Base-by-base conservation (phyloP, 2,888 invertebrate species). In the Xestobium rufovillosum region DNA sequence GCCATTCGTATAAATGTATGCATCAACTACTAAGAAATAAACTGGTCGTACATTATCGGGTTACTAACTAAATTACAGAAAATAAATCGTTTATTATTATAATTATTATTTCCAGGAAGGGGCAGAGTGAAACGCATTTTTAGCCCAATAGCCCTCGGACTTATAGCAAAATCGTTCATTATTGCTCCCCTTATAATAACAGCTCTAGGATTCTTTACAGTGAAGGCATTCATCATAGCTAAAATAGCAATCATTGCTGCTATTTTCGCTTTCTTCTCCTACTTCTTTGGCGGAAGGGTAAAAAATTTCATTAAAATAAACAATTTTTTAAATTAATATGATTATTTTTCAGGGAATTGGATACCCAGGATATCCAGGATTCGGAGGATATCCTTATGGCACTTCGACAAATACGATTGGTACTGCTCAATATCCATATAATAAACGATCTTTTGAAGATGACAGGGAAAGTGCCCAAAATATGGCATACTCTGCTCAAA, bases 231-330 rank as follows among this genome's bases (percentile, higher is more conserved):
- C 36, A 69, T 87, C 45, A 73, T 87, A 9, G 80, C 85, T 31
- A 88, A 87, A 61, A 65, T 87, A 38, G 87, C 88, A 1, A 75
- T 88, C 45, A 61, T 86, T 32, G 66, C 85, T 26, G 83, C 84
- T 14, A 75, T 80, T 0, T 69, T 83, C 15, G 58, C 84, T 32
- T 80, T 81, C 3, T 69, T 83, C 47, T 81, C 83, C 53, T 82
- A 76, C 51, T 66, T 82, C 32, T 63, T 81, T 49, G 70, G 75
- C 38, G 73, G 74, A 2, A 72, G 77, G 23, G 55, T 56, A 9
- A 58, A 50, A 34, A 37, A 42, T 31, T 48, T 65, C 42, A 60
- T 65, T n/a, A n/a, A n/a, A n/a, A n/a, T n/a, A n/a, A n/a, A n/a
- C n/a, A n/a, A n/a, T n/a, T n/a, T n/a, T n/a, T n/a, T n/a, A n/a